phyloP scores from a whole-genome alignment of 2,797 vertebrate genomes.

The Orestias chungarensis region DNA sequence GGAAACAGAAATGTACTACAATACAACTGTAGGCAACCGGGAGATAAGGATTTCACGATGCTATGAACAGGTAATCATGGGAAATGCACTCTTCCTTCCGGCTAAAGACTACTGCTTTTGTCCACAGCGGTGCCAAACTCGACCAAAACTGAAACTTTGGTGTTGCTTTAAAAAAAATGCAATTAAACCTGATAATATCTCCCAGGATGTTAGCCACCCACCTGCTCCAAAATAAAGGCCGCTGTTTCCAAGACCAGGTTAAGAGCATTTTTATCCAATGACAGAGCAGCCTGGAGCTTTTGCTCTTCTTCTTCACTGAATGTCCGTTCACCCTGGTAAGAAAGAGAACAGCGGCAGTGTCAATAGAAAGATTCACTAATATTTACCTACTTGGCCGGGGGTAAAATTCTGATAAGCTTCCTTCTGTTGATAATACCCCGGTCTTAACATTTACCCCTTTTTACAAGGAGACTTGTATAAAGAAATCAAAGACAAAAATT shows the following conservation, averaged over 20 bases:
- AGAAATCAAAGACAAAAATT: background rate
- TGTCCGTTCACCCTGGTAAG: conserved; percentile 85
- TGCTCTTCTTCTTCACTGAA: conserved; percentile 95
- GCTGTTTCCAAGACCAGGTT: conserved; percentile 89
- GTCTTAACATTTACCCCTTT: background rate
- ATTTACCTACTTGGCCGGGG: background rate
- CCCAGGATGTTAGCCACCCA: conserved; percentile 43
- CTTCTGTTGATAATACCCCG: background rate
- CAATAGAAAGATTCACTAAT: background rate
- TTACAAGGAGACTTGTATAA: background rate
- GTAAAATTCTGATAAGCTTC: background rate
- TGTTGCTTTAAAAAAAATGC: background rate
- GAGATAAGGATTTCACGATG: too few species aligned
- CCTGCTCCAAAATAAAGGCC: conserved; percentile 95
- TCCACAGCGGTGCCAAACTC: too few species aligned
- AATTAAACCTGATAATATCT: background rate
- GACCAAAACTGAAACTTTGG: too few species aligned
- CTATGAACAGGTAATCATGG: too few species aligned
- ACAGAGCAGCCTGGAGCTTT: conserved; percentile 90
- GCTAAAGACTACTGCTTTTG: too few species aligned
- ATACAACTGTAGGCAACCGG: too few species aligned
- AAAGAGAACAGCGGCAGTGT: background rate
- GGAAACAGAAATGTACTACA: too few species aligned
- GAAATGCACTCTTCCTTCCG: too few species aligned
- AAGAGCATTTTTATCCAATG: conserved; percentile 89